Evolutionary conservation across 2,113 vertebrate species (phyloP).

Genomic region (Globicephala melas): DNA sequence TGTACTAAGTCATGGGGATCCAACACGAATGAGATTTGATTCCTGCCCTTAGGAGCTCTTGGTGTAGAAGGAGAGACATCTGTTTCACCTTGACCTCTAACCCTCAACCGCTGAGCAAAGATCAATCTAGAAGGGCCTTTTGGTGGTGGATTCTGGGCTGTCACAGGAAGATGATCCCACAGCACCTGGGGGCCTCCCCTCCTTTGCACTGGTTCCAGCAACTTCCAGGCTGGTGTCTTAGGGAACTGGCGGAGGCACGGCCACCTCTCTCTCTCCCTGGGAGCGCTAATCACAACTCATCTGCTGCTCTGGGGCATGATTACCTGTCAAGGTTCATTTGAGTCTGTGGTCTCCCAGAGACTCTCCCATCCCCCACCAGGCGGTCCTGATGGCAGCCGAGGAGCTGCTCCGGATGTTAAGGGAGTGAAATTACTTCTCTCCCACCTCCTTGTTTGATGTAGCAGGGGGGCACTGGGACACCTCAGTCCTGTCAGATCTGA

Average conservation of each 20-base stretch:
- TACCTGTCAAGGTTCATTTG: not conserved
- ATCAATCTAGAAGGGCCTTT: not conserved
- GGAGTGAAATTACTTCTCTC: not conserved
- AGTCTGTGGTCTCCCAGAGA: not conserved
- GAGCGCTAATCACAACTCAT: accelerated
- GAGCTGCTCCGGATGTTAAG: not conserved
- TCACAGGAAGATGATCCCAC: not conserved
- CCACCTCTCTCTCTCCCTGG: not conserved
- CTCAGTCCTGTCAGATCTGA: not conserved
- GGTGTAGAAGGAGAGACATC: not conserved
- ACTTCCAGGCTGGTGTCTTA: not conserved
- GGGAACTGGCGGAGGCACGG: accelerated
- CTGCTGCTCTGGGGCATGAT: not conserved
- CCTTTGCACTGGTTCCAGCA: not conserved
- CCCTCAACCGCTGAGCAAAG: not conserved
- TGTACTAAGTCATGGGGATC: not conserved
- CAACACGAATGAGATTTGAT: not conserved
- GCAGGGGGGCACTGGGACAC: not conserved
- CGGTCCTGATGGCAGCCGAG: not conserved
- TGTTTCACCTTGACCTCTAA: not conserved
- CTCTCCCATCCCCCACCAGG: not conserved
- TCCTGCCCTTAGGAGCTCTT: not conserved
- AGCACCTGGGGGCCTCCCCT: not conserved
- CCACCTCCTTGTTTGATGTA: not conserved
- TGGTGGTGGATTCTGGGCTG: not conserved